phyloP scores from a whole-genome alignment of 2,113 vertebrate genomes.

The Mystacornis crossleyi region DNA sequence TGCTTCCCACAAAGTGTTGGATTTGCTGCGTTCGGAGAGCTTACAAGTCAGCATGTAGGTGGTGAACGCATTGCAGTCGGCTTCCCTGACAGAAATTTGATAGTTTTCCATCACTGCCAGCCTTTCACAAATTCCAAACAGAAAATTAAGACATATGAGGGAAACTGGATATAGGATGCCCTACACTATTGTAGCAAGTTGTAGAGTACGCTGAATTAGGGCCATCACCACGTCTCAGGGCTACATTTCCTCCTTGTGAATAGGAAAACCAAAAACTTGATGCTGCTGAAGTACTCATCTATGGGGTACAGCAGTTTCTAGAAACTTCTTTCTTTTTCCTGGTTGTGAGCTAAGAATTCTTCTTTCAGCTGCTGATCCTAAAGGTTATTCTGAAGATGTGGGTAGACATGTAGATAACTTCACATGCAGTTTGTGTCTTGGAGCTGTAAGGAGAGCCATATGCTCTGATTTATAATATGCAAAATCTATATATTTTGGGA shows the following conservation, averaged over 20 bases:
- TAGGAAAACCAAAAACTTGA: background rate
- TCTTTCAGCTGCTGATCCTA: slow-evolving; percentile 14
- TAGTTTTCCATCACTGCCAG: background rate
- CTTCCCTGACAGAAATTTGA: background rate
- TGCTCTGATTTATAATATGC: slow-evolving; percentile 38
- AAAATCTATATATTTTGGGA: slow-evolving; percentile 33
- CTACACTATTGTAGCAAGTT: background rate
- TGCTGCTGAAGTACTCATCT: background rate
- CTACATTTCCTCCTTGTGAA: background rate
- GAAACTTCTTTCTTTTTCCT: background rate
- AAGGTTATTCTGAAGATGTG: slow-evolving; percentile 42
- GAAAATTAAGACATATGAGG: background rate
- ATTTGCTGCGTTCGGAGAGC: background rate
- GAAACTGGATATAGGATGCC: background rate
- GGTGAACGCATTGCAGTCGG: background rate
- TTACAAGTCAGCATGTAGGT: background rate
- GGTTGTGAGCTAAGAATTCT: background rate
- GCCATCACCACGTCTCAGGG: background rate
- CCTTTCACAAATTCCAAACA: background rate
- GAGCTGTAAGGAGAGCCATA: slow-evolving; percentile 49
- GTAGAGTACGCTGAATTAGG: background rate
- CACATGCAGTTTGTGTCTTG: background rate
- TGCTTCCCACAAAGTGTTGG: background rate
- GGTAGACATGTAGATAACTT: slow-evolving; percentile 23
- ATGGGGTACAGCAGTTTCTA: background rate